These are phyloP conservation scores for Conops quadrifasciatus DNA, from an alignment of 2,888 invertebrate genomes.

Conservation along the genomic window DNA sequence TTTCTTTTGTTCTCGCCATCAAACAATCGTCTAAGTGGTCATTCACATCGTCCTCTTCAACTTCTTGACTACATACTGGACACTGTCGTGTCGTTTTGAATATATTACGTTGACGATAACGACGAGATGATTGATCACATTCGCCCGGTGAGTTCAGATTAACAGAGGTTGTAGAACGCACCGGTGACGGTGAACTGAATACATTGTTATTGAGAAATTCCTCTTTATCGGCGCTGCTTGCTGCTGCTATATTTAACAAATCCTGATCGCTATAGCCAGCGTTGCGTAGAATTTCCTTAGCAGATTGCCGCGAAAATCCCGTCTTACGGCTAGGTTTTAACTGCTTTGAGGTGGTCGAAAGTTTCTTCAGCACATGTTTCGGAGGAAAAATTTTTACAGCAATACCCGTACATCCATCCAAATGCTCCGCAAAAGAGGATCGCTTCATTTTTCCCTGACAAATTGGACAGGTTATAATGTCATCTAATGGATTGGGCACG, in stretches of 20 bases:
- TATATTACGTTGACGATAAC: slow-evolving; percentile 53
- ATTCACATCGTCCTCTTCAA: slow-evolving; percentile 54
- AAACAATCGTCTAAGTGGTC: slow-evolving; percentile 58
- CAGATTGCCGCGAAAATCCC: slow-evolving; percentile 27
- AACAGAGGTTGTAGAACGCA: neutral
- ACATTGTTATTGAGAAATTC: slow-evolving; percentile 34
- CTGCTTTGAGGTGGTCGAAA: slow-evolving; percentile 38
- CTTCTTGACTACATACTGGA: slow-evolving; percentile 57
- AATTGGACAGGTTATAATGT: slow-evolving; percentile 62
- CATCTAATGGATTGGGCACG: slow-evolving; percentile 50
- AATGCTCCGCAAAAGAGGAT: slow-evolving; percentile 54
- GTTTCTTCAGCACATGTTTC: slow-evolving; percentile 38
- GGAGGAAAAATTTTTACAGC: slow-evolving; percentile 50
- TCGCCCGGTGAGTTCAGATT: slow-evolving; percentile 41
- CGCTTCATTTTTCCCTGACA: slow-evolving; percentile 61
- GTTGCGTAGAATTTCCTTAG: slow-evolving; percentile 47
- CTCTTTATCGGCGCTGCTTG: slow-evolving; percentile 42
- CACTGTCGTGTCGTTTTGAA: slow-evolving; percentile 54
- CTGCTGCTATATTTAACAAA: slow-evolving; percentile 44
- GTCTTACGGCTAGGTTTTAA: slow-evolving; percentile 39
- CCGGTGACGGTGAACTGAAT: slow-evolving; percentile 15
- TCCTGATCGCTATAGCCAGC: slow-evolving; percentile 55
- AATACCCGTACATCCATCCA: slow-evolving; percentile 62
- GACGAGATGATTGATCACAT: slow-evolving; percentile 44
- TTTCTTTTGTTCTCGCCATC: slow-evolving; percentile 29